Evolutionary conservation across 37 sponge, comb jelly and placozoan species (phyloP), one percentile per base, ranked within the genome.

Genomic region (Agelas oroides): DNA sequence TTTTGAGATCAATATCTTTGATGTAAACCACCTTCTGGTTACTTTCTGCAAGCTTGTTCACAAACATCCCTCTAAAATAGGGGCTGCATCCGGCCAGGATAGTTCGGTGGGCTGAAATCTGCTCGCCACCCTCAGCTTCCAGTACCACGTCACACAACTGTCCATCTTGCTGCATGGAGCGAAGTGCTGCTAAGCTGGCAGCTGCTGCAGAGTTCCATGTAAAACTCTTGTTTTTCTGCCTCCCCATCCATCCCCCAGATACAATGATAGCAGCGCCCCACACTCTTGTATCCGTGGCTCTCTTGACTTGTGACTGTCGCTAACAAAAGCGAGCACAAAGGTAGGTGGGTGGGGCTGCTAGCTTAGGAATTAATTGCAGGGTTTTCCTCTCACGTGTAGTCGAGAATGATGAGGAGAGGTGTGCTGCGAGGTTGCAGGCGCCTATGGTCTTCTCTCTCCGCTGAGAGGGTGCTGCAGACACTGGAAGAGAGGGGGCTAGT

Each of bases 11-110:
- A 21, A 80, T 64, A 5, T 90, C 80, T 23, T 36, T 65, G 25
- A 90, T n/a, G 53, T 41, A 23, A 17, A 90, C 81, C 2, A 33
- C 40, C n/a, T 35, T 57, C n/a, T 73, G 54, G 5, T 25, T 79
- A n/a, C 46, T 66, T 39, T 90, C 90, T 34, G 53, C 66, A 11
- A 90, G 80, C 35, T 77, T 52, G 37, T 30, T 62, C 33, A 71
- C 70, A 35, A 90, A 90, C 90, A 90, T 85, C 0, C 81, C 79
- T 16, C 61, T 63, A 81, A 90, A 90, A 75, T 74, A 90, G 27
- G 90, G 79, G 32, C 81, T 80, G 34, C 55, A 17, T 27, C 81
- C 79, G 0, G 90, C 73, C n/a, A 90, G 73, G n/a, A 90, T 77
- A 0, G 24, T 54, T 20, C 74, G 35, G 76, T 90, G 90, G 1